Conservation (phyloP, 2,797 vertebrate species). For the Chiloscyllium punctatum region DNA sequence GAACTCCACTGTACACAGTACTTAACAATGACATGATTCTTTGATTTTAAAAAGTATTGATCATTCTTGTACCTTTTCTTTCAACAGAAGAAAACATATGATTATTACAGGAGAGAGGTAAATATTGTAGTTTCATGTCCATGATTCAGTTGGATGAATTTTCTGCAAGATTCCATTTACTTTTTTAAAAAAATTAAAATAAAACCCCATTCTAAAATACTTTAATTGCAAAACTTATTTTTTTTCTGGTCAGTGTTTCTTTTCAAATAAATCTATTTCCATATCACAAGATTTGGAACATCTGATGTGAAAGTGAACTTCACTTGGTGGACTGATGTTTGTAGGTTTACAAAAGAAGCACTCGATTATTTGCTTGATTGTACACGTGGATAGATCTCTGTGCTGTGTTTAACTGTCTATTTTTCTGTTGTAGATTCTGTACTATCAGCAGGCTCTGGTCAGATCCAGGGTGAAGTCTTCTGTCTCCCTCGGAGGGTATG, state of each 20-base stretch:
- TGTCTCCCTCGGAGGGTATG: slow-evolving; percentile 88
- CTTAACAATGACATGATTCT: no score
- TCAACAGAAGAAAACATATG: slow-evolving; percentile 71
- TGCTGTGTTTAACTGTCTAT: not conserved
- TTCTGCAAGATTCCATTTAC: not conserved
- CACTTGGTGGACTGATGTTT: not conserved
- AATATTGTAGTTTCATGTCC: slow-evolving; percentile 46
- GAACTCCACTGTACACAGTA: not conserved
- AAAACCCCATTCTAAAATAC: not conserved
- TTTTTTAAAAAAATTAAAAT: not conserved
- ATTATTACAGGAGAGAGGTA: slow-evolving; percentile 79
- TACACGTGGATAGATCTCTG: no score
- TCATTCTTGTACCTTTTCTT: slow-evolving; percentile 41
- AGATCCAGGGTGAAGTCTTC: slow-evolving; percentile 95
- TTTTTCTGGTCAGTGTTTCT: not conserved
- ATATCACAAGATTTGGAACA: not conserved
- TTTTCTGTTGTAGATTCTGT: slow-evolving; percentile 74
- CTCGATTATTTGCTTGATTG: not conserved
- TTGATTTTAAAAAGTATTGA: not conserved
- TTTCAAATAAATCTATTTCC: not conserved
- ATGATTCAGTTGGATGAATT: not conserved
- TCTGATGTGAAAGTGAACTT: not conserved
- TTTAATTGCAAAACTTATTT: not conserved
- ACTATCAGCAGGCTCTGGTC: slow-evolving; percentile 83
- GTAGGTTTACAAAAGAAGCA: not conserved